phyloP scores from a whole-genome alignment of 2,888 invertebrate genomes.

The Hymenopus coronatus region DNA sequence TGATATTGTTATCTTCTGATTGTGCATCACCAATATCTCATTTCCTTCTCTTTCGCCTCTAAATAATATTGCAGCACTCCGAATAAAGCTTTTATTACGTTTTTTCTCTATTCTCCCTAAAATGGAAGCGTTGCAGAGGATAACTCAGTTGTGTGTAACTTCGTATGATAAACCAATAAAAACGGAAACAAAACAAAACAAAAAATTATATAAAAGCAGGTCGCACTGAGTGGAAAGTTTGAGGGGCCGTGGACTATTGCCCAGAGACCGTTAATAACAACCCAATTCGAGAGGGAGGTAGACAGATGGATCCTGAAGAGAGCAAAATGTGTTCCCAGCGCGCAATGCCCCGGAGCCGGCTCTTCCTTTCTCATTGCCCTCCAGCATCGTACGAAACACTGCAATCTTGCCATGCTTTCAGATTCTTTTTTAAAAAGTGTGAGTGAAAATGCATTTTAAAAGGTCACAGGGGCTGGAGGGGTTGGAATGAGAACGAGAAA shows the following conservation, averaged over 20 bases:
- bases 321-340: background rate
- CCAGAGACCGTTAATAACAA: background rate
- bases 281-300: background rate
- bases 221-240: background rate
- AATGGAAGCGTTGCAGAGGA: background rate
- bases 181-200: background rate
- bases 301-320: background rate
- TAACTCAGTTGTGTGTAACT: background rate
- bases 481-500: background rate
- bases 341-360: background rate
- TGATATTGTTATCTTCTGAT: background rate
- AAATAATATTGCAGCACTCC: background rate
- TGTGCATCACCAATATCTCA: background rate
- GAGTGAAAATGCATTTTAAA: constrained; percentile 24
- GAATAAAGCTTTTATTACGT: background rate
- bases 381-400: background rate
- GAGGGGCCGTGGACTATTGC: background rate
- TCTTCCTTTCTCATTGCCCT: background rate
- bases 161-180: background rate
- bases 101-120: background rate
- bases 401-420: constrained; percentile 8
- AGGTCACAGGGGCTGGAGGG: constrained; percentile 15
- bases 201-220: background rate
- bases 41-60: background rate
- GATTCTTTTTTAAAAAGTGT: background rate